These are phyloP conservation scores for Thermophis baileyi DNA, from an alignment of 2,113 vertebrate genomes.

Conservation along the genomic window DNA sequence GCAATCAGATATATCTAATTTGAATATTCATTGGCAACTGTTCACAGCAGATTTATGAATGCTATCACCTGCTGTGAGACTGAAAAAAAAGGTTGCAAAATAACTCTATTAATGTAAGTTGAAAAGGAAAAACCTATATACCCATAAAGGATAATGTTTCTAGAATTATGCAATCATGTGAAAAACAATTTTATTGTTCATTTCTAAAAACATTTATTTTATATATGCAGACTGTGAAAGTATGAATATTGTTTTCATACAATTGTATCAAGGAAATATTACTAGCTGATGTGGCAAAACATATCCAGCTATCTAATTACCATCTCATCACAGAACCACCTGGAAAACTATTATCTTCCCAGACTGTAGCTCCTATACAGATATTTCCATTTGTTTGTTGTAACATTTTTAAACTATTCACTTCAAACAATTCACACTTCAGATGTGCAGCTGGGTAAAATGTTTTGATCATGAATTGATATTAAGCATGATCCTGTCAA, in stretches of 20 bases:
- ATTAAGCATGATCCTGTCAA: not conserved
- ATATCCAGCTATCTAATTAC: conserved; percentile 43
- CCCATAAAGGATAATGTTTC: conserved; percentile 68
- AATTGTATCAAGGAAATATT: not conserved
- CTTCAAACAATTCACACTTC: conserved; percentile 17
- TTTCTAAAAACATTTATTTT: conserved; percentile 71
- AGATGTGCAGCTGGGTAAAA: conserved; percentile 3
- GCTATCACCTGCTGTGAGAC: conserved; percentile 78
- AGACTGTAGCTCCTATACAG: conserved; percentile 20
- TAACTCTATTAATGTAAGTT: conserved; percentile 77
- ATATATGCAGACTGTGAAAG: conserved; percentile 56
- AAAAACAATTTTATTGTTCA: conserved; percentile 62
- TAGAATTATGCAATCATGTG: conserved; percentile 65
- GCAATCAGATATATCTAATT: conserved; percentile 75
- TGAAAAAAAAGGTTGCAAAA: conserved; percentile 73
- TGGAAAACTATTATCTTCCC: conserved; percentile 32
- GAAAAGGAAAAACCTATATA: conserved; percentile 68
- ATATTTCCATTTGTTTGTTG: conserved; percentile 16
- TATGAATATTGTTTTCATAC: conserved; percentile 47
- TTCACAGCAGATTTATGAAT: conserved; percentile 82
- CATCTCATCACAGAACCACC: conserved; percentile 37
- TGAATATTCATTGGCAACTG: conserved; percentile 87
- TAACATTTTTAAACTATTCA: conserved; percentile 36
- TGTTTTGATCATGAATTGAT: conserved; percentile 29
- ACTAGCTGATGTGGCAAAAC: conserved; percentile 19